A percentile compares a stretch with the other conserved stretches of the same genome.
Conservation (phyloP, 2,888 invertebrate genomes). For the Pediacus dermestoides region DNA sequence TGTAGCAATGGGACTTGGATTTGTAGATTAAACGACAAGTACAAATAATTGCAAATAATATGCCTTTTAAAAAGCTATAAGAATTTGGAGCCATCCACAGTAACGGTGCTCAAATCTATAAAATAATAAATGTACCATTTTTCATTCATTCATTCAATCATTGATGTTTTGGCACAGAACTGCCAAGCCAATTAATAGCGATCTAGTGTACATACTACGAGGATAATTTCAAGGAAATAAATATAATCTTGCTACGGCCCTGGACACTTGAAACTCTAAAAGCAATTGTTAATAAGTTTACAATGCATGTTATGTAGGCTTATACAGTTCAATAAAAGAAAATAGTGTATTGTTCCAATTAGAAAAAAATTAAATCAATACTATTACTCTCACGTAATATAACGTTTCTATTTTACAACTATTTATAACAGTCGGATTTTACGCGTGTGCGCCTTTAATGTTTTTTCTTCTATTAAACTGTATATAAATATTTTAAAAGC, state of each 20-base stretch:
- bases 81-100: constrained; percentile 30
- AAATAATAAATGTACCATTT: constrained; percentile 10
- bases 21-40: too few relatives aligned
- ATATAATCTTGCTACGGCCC: constrained; percentile 20
- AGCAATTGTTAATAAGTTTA: constrained; percentile 23
- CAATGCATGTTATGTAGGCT: constrained; percentile 21
- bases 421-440: too few relatives aligned
- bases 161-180: constrained; percentile 14
- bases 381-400: too few relatives aligned
- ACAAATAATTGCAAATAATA: constrained; percentile 11
- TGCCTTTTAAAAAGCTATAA: constrained; percentile 30
- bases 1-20: too few relatives aligned
- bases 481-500: too few relatives aligned
- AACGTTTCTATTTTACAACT: too few relatives aligned
- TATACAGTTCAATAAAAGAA: too few relatives aligned
- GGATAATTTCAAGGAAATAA: neutral
- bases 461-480: too few relatives aligned
- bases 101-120: constrained; percentile 30
- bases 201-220: neutral
- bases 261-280: constrained; percentile 14
- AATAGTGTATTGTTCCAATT: too few relatives aligned
- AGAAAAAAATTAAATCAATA: too few relatives aligned
- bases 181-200: constrained; percentile 4
- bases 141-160: constrained; percentile 6
- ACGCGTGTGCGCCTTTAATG: too few relatives aligned